A percentile compares a stretch with the other conserved stretches of the same genome.
phyloP scores from a whole-genome alignment of 2,888 invertebrate genomes.

The Torymus auratus region DNA sequence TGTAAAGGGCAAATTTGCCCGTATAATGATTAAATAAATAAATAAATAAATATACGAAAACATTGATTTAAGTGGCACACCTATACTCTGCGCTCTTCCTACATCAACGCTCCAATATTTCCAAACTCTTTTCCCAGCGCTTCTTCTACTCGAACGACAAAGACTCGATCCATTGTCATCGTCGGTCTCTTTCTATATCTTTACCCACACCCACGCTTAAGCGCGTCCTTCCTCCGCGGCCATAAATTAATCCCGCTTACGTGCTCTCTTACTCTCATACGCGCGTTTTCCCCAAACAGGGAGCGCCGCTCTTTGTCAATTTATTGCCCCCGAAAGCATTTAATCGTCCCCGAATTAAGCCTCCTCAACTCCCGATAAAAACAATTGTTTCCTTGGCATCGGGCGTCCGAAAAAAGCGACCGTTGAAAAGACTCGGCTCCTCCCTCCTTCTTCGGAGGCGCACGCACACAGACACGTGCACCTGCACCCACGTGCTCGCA shows the following conservation, averaged over 20 bases:
- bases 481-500: conserved; percentile 43
- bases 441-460: not conserved
- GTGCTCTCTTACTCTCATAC: no score
- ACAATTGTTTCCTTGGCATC: conserved; percentile 26
- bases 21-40: no score
- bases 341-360: conserved; percentile 43
- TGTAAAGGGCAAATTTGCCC: no score
- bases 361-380: not conserved
- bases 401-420: conserved; percentile 1
- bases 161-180: conserved; percentile 15
- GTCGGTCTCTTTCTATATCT: no score
- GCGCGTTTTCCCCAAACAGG: conserved; percentile 43
- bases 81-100: no score
- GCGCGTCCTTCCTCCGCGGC: conserved; percentile 25
- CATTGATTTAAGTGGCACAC: no score
- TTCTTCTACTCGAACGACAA: no score
- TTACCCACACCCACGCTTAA: no score
- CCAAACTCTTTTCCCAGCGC: no score
- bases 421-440: conserved; percentile 23
- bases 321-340: conserved; percentile 7
- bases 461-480: conserved; percentile 33
- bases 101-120: no score
- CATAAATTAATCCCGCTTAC: conserved; percentile 20
- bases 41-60: no score
- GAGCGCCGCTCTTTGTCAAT: conserved; percentile 36